Base-by-base conservation (phyloP, 2,888 invertebrate species). In the Artemia sp. region DNA sequence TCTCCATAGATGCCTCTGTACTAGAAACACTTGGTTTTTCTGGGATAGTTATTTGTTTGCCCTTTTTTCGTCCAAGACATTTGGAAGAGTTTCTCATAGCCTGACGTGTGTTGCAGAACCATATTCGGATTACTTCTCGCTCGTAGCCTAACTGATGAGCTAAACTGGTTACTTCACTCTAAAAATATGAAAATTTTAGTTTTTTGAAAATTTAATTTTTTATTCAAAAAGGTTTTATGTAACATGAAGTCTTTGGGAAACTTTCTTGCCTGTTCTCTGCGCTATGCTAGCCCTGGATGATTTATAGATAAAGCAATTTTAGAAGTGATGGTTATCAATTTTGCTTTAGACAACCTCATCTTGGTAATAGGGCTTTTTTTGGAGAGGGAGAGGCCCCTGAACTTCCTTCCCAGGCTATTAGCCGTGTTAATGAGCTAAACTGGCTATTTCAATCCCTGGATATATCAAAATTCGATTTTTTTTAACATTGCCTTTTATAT, bases 101-200 rank as follows among this genome's bases (percentile, higher is more conserved):
- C 80, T 97, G 96, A 70, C 96, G 85, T 80, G 96, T 96, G 82
- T 97, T 97, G 81, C 96, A 97, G 81, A 97, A 97, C 96, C 97
- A 97, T 81, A 97, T 96, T 79, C 96, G 83, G 76, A 97, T 95
- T 69, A 96, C 96, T 82, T 97, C 96, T 70, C 96, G 84, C 78
- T 96, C 96, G 80, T 96, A 96, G 74, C 95, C 95, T 71, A 97
- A 81, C 78, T 93, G 92, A 78, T 94, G 92, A 12, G 95, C 93
- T 74, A 96, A 81, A 64, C 91, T 91, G 19, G 95, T 96, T 78
- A 96, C 96, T 83, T 96, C 96, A 92, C 74, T 95, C 81, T 66
- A 83, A 78, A 70, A 73, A 74, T 73, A 72, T 68, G 73, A 70
- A 74, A 72, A 71, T 66, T 58, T 38, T 7, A 24, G 66, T 52